Evolutionary conservation across 2,888 invertebrate genomes (phyloP), one percentile per base, ranked within the genome.

Genomic region (Stratiomys singularior): DNA sequence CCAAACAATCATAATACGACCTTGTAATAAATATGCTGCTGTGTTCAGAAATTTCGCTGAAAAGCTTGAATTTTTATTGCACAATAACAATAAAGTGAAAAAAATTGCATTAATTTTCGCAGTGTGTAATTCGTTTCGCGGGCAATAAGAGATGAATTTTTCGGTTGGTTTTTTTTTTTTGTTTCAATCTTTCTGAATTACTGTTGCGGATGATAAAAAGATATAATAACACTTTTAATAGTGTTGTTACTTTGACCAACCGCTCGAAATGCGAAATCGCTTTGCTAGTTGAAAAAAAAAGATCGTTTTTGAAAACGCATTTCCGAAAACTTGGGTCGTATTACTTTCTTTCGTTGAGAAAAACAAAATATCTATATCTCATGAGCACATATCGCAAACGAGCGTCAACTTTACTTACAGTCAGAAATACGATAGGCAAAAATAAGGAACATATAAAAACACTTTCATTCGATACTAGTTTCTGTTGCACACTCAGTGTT

Each of bases 41-140:
- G 52, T 52, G 52, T 4, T 52, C 52, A 13, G 7, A 52, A 52
- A 52, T 52, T 52, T 52, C 18, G 52, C 18, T 52, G 52, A 52
- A 52, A 52, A 52, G 52, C 52, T 52, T 52, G 7, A 52, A 52
- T 52, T 52, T 52, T 52, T 52, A 52, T 52, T 52, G 52, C 52
- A 52, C 18, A 4, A 52, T 52, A 52, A 37, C 37, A 37, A 37
- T 37, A 37, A 37, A 4, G 52, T 13, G 18, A 15, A n/a, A 18
- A 60, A 25, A 25, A 60, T 60, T 60, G 60, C 60, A 60, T 60
- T 60, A 60, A 60, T 60, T 60, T 60, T 60, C 60, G 60, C 60
- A 25, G 23, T 25, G 23, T 60, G 60, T 60, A 60, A 60, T 60
- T 60, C 4, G 15, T 52, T 52, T 37, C 37, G 37, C 37, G 5